Evolutionary conservation across 1,140 invertebrate genomes (phyloP), one percentile per base, ranked within the genome.

Genomic region (Micrasema minimum): DNA sequence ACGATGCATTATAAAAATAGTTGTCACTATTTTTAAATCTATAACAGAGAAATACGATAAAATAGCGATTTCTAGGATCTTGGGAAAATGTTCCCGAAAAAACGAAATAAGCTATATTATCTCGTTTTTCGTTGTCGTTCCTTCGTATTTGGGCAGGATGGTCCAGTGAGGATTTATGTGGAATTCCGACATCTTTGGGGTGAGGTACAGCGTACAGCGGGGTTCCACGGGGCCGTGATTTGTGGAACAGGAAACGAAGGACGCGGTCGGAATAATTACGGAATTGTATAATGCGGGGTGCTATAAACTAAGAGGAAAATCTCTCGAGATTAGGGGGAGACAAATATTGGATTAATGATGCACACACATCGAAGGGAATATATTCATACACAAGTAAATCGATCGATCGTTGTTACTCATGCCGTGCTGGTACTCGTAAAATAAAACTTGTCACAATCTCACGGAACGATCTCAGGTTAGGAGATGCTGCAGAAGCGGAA

Each of bases 221-320:
- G 65, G 65, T 41, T 66, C 45, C 65, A 68, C 71, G 35, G 66
- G 71, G 66, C 61, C 22, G 71, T 73, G 71, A 73, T 73, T 73
- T 73, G 71, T 73, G 66, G 71, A 51, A 43, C 46, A 66, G 71
- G 65, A 72, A 67, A 43, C 41, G 55, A 64, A 67, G 65, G 48
- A 72, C 66, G 67, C 59, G 66, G 61, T 45, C 16, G 65, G 71
- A 72, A 69, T 73, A 73, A 72, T 73, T 69, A 59, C 71, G 31
- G 23, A 48, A 53, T 35, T 18, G 55, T 59, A 41, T 59, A 59
- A 59, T 59, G n/a, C 37, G 37, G 23, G 50, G 23, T 18, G n/a
- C 55, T 10, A 59, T 59, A 59, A 59, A 41, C 55, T 41, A 16
- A 14, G 38, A 61, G 37, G 66, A 69, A 70, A 70, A 70, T 22